Evolutionary conservation across 2,797 vertebrate species (phyloP).

Genomic region (Phalloptychus januarius): DNA sequence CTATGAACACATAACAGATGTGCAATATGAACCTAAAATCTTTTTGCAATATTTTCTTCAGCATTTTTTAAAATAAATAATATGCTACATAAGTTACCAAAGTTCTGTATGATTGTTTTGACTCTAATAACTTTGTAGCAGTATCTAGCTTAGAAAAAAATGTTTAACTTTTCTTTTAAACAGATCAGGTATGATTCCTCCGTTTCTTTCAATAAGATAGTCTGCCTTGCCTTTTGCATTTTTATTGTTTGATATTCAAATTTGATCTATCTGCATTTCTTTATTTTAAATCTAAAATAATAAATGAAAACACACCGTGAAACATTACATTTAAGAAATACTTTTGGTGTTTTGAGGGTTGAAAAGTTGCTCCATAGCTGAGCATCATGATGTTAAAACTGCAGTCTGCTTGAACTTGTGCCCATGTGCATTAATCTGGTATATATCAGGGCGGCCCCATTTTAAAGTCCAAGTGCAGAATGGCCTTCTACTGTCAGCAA

Average conservation of each 20-base stretch:
- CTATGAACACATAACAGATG: not conserved
- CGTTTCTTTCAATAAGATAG: slow-evolving; percentile 30
- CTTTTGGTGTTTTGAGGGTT: slow-evolving; percentile 7
- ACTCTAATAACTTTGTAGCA: not conserved
- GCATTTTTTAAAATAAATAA: not conserved
- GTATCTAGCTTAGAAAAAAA: slow-evolving; percentile 34
- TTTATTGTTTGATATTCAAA: slow-evolving; percentile 41
- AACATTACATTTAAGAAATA: slow-evolving; percentile 36
- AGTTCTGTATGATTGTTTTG: not conserved
- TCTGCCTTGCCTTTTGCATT: slow-evolving; percentile 49
- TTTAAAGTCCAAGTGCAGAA: slow-evolving; percentile 63
- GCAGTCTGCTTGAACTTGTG: slow-evolving; percentile 60
- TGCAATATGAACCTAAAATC: not conserved
- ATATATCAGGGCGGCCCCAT: slow-evolving; percentile 62
- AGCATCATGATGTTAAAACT: slow-evolving; percentile 59
- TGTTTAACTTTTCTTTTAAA: slow-evolving; percentile 38
- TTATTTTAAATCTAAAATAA: slow-evolving; percentile 39
- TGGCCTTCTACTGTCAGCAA: slow-evolving; percentile 46
- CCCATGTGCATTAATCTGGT: slow-evolving; percentile 72
- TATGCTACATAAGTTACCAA: not conserved
- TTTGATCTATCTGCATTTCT: slow-evolving; percentile 41
- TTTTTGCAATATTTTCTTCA: not conserved
- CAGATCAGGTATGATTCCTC: slow-evolving; percentile 53
- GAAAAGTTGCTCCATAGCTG: slow-evolving; percentile 34
- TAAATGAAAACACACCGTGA: not conserved